phyloP scores from a whole-genome alignment of 2,113 vertebrate genomes.

The Chelonoidis abingdonii region DNA sequence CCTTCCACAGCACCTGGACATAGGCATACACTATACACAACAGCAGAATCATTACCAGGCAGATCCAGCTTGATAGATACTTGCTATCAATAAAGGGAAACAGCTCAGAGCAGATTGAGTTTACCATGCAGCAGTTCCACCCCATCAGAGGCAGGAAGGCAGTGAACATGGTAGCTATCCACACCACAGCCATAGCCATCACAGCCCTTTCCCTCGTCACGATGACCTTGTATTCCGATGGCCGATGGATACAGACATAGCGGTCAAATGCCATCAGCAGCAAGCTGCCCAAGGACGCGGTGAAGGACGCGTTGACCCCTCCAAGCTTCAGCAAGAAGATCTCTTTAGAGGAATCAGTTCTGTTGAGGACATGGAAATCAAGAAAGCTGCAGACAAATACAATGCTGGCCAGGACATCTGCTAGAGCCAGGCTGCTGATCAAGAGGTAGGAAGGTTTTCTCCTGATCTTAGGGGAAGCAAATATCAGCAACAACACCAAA shows the following conservation, averaged over 20 bases:
- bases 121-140: constrained; percentile 87
- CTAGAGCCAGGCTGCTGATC: constrained; percentile 89
- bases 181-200: constrained; percentile 81
- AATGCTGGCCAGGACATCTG: constrained; percentile 90
- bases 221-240: constrained; percentile 85
- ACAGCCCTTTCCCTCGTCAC: constrained; percentile 85
- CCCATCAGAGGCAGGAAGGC: constrained; percentile 91
- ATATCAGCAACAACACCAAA: constrained; percentile 85
- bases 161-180: constrained; percentile 79
- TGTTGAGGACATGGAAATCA: constrained; percentile 87
- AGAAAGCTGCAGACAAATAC: constrained; percentile 89
- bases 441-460: constrained; percentile 91
- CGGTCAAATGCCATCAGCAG: constrained; percentile 92
- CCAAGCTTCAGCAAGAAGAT: constrained; percentile 91
- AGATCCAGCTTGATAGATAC: constrained; percentile 86
- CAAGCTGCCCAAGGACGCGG: constrained; percentile 90
- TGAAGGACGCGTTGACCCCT: constrained; percentile 90
- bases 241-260: constrained; percentile 88
- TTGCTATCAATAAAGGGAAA: constrained; percentile 86
- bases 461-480: constrained; percentile 78
- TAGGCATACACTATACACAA: constrained; percentile 86
- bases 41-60: constrained; percentile 81
- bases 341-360: constrained; percentile 49
- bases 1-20: constrained; percentile 86
- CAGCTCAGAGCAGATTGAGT: constrained; percentile 82